These are phyloP conservation scores for Podarcis cretensis DNA, from an alignment of 2,113 vertebrate species.

Conservation along the genomic window DNA sequence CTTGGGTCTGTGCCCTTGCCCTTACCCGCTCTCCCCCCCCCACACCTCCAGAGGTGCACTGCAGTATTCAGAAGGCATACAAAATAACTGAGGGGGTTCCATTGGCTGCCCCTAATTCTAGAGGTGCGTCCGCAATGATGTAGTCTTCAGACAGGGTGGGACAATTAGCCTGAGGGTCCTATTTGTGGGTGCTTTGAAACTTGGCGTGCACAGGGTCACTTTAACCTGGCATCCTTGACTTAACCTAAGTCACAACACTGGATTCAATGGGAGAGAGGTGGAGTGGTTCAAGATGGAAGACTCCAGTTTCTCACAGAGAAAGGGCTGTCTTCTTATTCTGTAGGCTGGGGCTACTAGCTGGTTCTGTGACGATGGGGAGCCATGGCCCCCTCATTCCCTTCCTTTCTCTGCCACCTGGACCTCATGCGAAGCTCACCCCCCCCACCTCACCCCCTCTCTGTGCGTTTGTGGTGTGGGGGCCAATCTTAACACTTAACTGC, in stretches of 20 bases:
- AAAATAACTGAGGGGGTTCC: background rate
- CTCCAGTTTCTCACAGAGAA: accelerated
- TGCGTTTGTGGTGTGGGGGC: background rate
- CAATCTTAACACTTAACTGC: background rate
- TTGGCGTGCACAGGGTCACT: background rate
- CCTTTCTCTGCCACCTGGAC: background rate
- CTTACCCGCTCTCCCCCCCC: background rate
- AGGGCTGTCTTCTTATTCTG: background rate
- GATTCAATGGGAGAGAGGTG: background rate
- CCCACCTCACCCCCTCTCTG: no score
- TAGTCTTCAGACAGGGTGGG: background rate
- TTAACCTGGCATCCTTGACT: background rate
- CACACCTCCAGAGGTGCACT: background rate
- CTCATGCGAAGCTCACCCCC: background rate
- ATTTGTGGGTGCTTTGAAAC: background rate
- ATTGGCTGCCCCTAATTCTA: background rate
- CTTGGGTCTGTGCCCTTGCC: background rate
- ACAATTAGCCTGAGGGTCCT: background rate
- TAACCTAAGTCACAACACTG: background rate
- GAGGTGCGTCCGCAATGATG: background rate
- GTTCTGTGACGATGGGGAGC: background rate
- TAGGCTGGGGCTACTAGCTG: accelerated
- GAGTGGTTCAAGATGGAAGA: background rate
- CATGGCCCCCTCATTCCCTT: accelerated
- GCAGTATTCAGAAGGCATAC: background rate